Percentiles rank a stretch among this genome's conserved stretches.
Evolutionary conservation across 2,888 invertebrate species (phyloP).

Genomic region (Dryobotodes eremita): DNA sequence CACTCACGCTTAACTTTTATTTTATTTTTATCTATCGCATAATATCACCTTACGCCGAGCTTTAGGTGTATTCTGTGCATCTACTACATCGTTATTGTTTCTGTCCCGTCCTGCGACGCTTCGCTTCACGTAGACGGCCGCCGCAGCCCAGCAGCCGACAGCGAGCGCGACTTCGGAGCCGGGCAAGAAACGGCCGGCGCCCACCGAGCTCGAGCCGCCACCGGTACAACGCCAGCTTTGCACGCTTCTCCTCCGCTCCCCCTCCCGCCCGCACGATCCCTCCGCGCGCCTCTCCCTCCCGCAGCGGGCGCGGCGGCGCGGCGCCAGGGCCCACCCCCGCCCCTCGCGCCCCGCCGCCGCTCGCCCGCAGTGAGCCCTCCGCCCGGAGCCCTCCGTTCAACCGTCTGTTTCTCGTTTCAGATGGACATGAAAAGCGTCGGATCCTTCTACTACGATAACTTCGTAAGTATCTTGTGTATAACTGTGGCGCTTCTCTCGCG

Average conservation of each 20-base stretch:
- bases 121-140: slow-evolving; percentile 91
- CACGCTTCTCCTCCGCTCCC: slow-evolving; percentile 90
- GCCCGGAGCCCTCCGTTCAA: slow-evolving; percentile 78
- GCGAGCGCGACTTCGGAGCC: slow-evolving; percentile 93
- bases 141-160: slow-evolving; percentile 92
- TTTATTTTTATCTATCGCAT: slow-evolving; percentile 89
- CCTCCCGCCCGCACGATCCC: slow-evolving; percentile 81
- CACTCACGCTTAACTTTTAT: slow-evolving; percentile 90
- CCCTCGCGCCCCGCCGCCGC: slow-evolving; percentile 82
- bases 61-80: slow-evolving; percentile 91
- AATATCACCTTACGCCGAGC: slow-evolving; percentile 90
- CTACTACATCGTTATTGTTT: slow-evolving; percentile 91
- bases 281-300: slow-evolving; percentile 77
- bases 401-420: slow-evolving; percentile 93
- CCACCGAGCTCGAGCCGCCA: slow-evolving; percentile 92
- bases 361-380: slow-evolving; percentile 79
- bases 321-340: slow-evolving; percentile 78
- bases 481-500: slow-evolving; percentile 21
- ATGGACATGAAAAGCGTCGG: slow-evolving; percentile 99
- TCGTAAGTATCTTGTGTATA: slow-evolving; percentile 93
- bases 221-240: slow-evolving; percentile 96
- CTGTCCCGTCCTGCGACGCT: slow-evolving; percentile 91
- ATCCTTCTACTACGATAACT: slow-evolving; percentile 98
- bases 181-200: slow-evolving; percentile 98
- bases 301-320: slow-evolving; percentile 74